Conservation (phyloP, 2,888 invertebrate species). For the Ophioninae sp. region DNA sequence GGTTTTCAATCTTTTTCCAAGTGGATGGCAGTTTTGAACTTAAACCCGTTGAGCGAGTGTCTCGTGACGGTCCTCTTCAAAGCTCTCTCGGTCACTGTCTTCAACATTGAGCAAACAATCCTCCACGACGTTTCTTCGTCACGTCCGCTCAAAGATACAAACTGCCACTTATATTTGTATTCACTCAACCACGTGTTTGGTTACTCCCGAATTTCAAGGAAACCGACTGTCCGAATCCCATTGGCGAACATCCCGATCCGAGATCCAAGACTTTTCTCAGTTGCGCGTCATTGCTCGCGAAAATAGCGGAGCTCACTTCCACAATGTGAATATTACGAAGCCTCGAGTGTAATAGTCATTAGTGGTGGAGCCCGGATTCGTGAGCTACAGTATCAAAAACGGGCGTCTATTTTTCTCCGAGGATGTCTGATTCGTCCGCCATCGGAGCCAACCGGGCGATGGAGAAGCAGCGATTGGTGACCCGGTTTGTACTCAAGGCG, state of each 20-base stretch:
- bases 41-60: no score
- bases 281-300: not conserved
- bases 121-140: not conserved
- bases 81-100: no score
- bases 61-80: no score
- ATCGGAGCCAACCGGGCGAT: constrained; percentile 63
- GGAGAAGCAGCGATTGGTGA: constrained; percentile 52
- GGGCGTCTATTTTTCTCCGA: constrained; percentile 47
- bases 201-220: not conserved
- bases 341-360: not conserved
- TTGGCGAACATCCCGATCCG: not conserved
- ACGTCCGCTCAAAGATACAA: not conserved
- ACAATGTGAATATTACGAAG: not conserved
- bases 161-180: constrained; percentile 7
- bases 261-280: not conserved
- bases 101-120: not conserved
- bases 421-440: constrained; percentile 61
- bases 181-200: constrained; percentile 5
- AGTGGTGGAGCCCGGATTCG: not conserved
- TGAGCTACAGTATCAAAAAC: constrained; percentile 18
- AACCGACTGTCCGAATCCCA: not conserved
- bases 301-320: constrained; percentile 2
- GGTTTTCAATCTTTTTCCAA: no score
- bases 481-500: constrained; percentile 11
- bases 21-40: no score